phyloP scores from a whole-genome alignment of 2,113 vertebrate genomes.

The Pollachius pollachius region DNA sequence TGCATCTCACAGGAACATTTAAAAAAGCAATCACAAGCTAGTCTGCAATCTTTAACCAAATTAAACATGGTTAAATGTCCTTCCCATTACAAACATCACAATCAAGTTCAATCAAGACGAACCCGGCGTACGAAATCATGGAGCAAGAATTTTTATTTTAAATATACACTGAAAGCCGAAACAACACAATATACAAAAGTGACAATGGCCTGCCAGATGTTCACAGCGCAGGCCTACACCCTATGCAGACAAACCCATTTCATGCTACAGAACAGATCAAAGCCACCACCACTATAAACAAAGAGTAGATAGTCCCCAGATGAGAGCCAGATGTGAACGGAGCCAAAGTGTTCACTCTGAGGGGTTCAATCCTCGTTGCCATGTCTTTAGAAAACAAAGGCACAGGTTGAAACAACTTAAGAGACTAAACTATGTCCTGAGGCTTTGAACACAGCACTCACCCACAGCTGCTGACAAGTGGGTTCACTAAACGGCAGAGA shows the following conservation, averaged over 20 bases:
- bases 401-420: no score
- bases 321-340: slow-evolving; percentile 69
- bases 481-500: slow-evolving; percentile 43
- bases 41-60: slow-evolving; percentile 14
- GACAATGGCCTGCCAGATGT: slow-evolving; percentile 9
- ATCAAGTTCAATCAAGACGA: background rate
- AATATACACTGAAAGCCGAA: slow-evolving; percentile 2
- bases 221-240: slow-evolving; percentile 26
- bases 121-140: background rate
- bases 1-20: no score
- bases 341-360: slow-evolving; percentile 62
- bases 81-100: background rate
- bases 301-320: slow-evolving; percentile 57
- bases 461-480: slow-evolving; percentile 60
- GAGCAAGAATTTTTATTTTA: no score
- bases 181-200: background rate
- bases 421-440: slow-evolving; percentile 43
- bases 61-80: background rate
- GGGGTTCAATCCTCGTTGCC: slow-evolving; percentile 58
- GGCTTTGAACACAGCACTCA: slow-evolving; percentile 55
- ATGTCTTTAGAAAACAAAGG: slow-evolving; percentile 33
- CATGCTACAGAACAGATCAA: slow-evolving; percentile 51
- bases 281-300: slow-evolving; percentile 60
- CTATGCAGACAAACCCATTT: slow-evolving; percentile 40
- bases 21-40: background rate